Base-by-base conservation (phyloP, 2,113 vertebrate species). In the Girardinichthys multiradiatus region DNA sequence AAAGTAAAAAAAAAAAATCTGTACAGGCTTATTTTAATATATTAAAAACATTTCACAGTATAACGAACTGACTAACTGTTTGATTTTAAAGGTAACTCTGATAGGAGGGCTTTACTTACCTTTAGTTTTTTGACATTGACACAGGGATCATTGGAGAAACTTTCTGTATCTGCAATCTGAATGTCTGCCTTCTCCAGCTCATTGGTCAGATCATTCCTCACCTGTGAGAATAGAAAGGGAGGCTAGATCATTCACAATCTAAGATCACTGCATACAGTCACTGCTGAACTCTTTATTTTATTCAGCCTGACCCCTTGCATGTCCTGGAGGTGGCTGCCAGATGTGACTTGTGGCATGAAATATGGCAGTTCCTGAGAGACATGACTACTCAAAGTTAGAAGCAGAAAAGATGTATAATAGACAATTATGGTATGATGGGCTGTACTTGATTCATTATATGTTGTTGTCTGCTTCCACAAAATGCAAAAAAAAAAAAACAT, bases 141-240 rank as follows among this genome's bases (percentile, higher is more conserved):
- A 86, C 98, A 99, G 57, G 98, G 98, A 87, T 99, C 98, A 10
- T 98, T 98, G 85, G 98, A 98, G 93, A 99, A 99, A 88, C 98
- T 99, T 91, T 99, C 98, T 0, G 97, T 98, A 68, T 99, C 97
- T 2, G 98, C 98, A 64, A 99, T 99, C 89, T 99, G 96, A 1
- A 99, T 98, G 90, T 97, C 95, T 75, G 96, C 97, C 14, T 96
- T 97, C 73, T 99, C 97, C 61, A 99, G 94, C 87, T 99, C 97
- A 0, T 85, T 96, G 1, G 97, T 99, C 86, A 99, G 94, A 92
- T 99, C 97, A 30, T 99, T 99, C 88, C 98, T 97, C 92, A 99
- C 98, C 98, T 99, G 92, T 79, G 80, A 91, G 72, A 86, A 76
- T 35, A 88, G 69, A 30, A 62, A 33, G 7, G 17, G 35, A 75